Base-by-base conservation (phyloP, 1,140 invertebrate species). In the Steinernema feltiae region DNA sequence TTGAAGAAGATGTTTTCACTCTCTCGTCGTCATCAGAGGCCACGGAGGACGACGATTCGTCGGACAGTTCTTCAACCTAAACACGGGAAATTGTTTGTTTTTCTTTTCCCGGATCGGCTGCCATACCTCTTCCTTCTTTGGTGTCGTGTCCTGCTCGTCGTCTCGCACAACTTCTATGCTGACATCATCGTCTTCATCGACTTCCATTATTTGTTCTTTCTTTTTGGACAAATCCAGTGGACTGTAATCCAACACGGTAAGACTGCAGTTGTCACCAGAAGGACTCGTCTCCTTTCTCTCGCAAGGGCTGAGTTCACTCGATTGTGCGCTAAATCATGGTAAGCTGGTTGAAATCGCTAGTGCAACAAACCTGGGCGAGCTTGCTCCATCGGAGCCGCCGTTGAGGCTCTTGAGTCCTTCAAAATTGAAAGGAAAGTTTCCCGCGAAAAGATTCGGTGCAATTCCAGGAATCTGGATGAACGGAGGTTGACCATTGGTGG, bases 181-280 rank as follows among this genome's bases (percentile, higher is more conserved):
- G 48, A 80, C 80, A 24, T 81, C 48, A 31, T 81, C 80, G n/a
- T 81, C 80, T 1, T 79, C 75, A 81, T 73, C 79, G 72, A 71
- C 80, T 53, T 32, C 90, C 88, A 63, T 90, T 88, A 76, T 89
- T 90, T 2, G 89, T 89, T 12, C 88, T 89, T 0, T 90, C 90
- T 85, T 92, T 91, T 81, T 91, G 90, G 91, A 90, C 32, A 91
- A 91, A 0, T 1, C 88, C 87, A 72, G 78, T 87, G 79, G 89
- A 89, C 30, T 46, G 73, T 74, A 79, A 53, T 79, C 78, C 18
- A 35, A 3, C 7, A 7, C 53, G 7, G 53, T 3, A 27, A 27
- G 53, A 12, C 7, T 27, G 53, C 53, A 7, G 53, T 27, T 63
- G 12, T 63, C 53, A 3, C n/a, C n/a, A n/a, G 41, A 7, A 12